phyloP scores from a whole-genome alignment of 2,888 invertebrate species.

The Chrysina gloriosa region DNA sequence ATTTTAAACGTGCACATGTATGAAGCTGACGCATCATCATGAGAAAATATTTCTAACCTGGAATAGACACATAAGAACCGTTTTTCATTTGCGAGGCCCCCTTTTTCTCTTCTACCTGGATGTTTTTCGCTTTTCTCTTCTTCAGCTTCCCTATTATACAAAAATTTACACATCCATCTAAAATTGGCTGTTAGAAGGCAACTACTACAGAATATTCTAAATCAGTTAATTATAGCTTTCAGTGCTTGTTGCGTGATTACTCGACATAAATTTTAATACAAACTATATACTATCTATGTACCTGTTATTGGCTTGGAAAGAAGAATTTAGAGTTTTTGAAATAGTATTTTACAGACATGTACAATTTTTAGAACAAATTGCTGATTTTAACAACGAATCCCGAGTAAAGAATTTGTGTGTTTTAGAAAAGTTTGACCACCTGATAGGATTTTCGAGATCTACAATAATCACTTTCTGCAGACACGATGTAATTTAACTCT shows the following conservation, averaged over 20 bases:
- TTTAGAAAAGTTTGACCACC: no score
- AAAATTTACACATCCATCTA: conserved; percentile 54
- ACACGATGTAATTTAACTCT: no score
- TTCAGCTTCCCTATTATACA: not conserved
- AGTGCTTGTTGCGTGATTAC: not conserved
- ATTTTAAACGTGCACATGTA: conserved; percentile 14
- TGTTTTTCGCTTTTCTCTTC: conserved; percentile 26
- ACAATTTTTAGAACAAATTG: not conserved
- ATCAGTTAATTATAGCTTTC: not conserved
- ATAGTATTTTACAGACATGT: not conserved
- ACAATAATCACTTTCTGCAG: no score
- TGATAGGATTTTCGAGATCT: no score
- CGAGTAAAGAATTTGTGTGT: not conserved
- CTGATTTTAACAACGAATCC: not conserved
- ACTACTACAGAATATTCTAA: conserved; percentile 9
- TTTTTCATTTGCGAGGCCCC: conserved; percentile 66
- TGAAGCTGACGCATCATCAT: conserved; percentile 23
- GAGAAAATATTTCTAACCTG: conserved; percentile 65
- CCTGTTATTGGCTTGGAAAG: conserved; percentile 11
- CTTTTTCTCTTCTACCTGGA: conserved; percentile 49
- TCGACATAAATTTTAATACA: not conserved
- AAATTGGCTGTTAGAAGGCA: conserved; percentile 44
- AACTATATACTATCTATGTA: not conserved
- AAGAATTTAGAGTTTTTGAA: not conserved
- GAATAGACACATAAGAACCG: conserved; percentile 70